Evolutionary conservation across 2,797 vertebrate genomes (phyloP), one percentile per base, ranked within the genome.

Genomic region (Danio aesculapii): DNA sequence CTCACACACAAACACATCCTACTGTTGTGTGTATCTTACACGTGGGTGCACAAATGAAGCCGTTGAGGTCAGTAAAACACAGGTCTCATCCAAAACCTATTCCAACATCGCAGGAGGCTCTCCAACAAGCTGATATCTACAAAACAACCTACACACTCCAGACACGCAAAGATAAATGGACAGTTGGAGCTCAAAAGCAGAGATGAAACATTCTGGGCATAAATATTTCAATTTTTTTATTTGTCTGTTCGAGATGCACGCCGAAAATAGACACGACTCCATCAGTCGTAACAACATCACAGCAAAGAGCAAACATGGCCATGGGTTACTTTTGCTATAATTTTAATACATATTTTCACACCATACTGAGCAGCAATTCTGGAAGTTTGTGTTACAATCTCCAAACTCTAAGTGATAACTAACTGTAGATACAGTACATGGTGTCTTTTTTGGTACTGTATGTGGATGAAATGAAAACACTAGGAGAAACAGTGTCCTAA

Each of bases 1-100:
- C 77, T 49, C 75, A 70, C 49, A 69, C 14, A 83, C 81, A 84
- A 67, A 81, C 72, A 77, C 30, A 82, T 83, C 79, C 73, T 72
- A 73, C 83, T 52, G 47, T 89, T 83, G 81, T 81, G 81, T 84
- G 57, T 43, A 88, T 86, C 70, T 83, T 73, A 78, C 79, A 85
- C 83, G 77, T 58, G 44, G 72, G 59, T 81, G 70, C 83, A 86
- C 83, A 78, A 77, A 71, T 17, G 59, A 77, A 44, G 64, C 73
- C 62, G 79, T 52, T 61, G 82, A 83, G 78, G 49, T 63, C 43
- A 41, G 58, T 50, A 55, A 58, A n/a, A 69, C 9, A 69, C 17
- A 83, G 30, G 12, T 47, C 63, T 53, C 17, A 50, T 69, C 59
- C 75, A 64, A 61, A 64, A 62, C 55, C 63, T 74, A 50, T 73